Base-by-base conservation (phyloP, 2,113 vertebrate species). In the Psilopsiagon aymara region DNA sequence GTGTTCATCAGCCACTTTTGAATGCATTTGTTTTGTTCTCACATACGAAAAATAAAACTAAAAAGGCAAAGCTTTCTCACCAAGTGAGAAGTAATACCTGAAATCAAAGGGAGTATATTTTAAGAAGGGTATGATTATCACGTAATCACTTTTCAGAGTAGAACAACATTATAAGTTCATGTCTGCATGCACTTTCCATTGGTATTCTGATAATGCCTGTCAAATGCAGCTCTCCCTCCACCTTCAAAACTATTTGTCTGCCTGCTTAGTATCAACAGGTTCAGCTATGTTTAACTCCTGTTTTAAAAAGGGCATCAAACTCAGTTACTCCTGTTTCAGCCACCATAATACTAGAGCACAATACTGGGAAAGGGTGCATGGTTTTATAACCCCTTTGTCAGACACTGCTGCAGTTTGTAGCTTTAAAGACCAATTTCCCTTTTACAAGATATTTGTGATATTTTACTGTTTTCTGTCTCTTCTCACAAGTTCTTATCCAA, bases 321-420 rank as follows among this genome's bases (percentile, higher is more conserved):
- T 94, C 25, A 0, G 63, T 95, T 96, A 88, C 77, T 96, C 74
- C 66, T 84, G 37, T 88, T 83, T 37, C 80, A 84, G 62, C 60
- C 79, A 81, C 47, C 69, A 90, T 76, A 91, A 87, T 63, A 37
- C 44, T 84, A 57, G 74, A 94, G 78, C 90, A 90, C 94, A 88
- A 86, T 39, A 70, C 82, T 91, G 95, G 92, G 95, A 83, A 94
- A 96, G 94, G 92, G 92, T 96, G 95, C 95, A 92, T 97, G 96
- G 63, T 94, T 94, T 95, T 95, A 96, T 97, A 97, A 94, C 94
- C 95, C 96, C 96, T 97, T 97, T 97, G 90, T 97, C 96, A 96
- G 96, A 96, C 86, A 87, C 83, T 62, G 77, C 90, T 97, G 94
- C 86, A 52, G 86, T 89, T 93, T 81, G 90, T 96, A 92, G 88